These are phyloP conservation scores for Lophura nycthemera DNA, from an alignment of 2,113 vertebrate species.

Conservation along the genomic window DNA sequence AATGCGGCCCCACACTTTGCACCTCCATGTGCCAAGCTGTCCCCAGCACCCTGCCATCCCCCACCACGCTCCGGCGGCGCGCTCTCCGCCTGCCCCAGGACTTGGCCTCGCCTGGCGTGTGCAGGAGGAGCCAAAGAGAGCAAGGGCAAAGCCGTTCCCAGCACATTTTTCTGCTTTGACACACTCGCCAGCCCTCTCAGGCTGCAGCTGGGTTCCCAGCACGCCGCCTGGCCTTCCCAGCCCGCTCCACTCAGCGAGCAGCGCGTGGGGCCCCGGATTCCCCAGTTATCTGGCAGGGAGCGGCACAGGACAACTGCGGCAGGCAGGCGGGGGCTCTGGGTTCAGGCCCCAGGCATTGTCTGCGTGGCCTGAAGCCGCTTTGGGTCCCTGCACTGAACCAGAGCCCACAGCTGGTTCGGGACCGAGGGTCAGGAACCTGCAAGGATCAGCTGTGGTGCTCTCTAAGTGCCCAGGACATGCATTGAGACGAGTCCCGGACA, in stretches of 20 bases:
- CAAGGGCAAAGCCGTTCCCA: background rate
- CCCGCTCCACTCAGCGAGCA: background rate
- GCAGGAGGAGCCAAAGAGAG: background rate
- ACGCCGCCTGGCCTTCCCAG: fast-evolving
- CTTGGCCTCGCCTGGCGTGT: fast-evolving
- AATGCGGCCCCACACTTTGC: background rate
- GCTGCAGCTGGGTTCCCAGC: background rate
- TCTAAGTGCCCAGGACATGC: background rate
- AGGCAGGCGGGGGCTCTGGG: background rate
- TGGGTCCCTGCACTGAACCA: fast-evolving
- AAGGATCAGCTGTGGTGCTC: background rate
- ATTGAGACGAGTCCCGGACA: fast-evolving
- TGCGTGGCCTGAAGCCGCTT: background rate
- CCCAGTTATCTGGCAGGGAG: background rate
- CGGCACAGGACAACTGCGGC: background rate
- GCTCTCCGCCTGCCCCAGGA: background rate
- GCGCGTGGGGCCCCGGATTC: background rate
- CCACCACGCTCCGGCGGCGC: fast-evolving
- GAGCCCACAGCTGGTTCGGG: background rate
- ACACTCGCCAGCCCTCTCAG: background rate
- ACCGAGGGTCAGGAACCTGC: background rate
- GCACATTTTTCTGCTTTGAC: background rate
- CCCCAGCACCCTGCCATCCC: background rate
- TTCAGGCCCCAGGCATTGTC: background rate
- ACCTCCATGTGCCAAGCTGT: background rate